Conservation (phyloP, 92 coral and sea anemone genomes). For the Zoanthus solanderi region DNA sequence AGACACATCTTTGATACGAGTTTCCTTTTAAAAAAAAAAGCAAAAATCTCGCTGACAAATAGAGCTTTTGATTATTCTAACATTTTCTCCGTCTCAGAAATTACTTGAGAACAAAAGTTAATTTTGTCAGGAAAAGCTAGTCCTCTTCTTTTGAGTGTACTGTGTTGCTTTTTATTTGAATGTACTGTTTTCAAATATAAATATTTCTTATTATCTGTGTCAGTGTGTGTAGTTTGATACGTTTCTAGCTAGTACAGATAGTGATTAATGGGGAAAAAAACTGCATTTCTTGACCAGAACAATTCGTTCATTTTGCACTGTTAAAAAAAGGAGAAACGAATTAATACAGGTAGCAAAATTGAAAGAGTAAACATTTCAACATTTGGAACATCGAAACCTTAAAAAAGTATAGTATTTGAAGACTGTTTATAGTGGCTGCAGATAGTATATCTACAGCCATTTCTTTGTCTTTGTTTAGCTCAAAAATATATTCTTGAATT, state of each 20-base stretch:
- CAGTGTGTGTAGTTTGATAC: too few relatives aligned
- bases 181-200: too few relatives aligned
- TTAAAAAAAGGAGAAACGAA: not conserved
- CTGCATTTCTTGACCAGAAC: too few relatives aligned
- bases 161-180: too few relatives aligned
- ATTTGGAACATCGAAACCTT: not conserved
- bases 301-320: too few relatives aligned
- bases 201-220: too few relatives aligned
- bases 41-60: not conserved
- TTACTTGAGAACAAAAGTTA: not conserved
- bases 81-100: not conserved
- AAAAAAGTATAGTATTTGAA: not conserved
- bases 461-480: not conserved
- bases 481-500: not conserved
- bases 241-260: too few relatives aligned
- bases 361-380: not conserved
- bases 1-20: not conserved
- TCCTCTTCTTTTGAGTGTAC: too few relatives aligned
- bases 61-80: slow-evolving; percentile 3
- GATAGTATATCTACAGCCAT: not conserved
- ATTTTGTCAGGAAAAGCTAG: too few relatives aligned
- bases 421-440: not conserved
- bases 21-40: not conserved
- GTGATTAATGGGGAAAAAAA: too few relatives aligned
- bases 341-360: not conserved